Base-by-base conservation (phyloP, 2,797 vertebrate species). In the Gila robusta region DNA sequence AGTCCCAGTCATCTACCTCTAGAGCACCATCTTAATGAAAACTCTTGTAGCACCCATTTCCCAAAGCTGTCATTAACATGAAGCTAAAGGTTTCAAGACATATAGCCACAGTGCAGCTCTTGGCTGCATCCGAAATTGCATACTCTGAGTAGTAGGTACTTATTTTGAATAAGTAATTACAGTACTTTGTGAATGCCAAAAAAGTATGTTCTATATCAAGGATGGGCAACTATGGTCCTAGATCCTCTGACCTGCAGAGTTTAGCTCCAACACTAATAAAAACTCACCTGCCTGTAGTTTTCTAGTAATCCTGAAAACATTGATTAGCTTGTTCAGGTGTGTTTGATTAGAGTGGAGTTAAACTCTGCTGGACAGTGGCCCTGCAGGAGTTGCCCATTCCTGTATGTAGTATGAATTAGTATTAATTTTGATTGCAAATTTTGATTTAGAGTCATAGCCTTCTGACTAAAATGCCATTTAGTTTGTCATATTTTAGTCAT, bases 21-120 rank as follows among this genome's bases (percentile, higher is more conserved):
- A 84, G 67, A 82, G 77, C 77, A 32, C 89, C 86, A 90, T 81
- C 86, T 86, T 84, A 81, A 89, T 87, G 86, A 86, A 78, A 54
- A 82, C 49, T 44, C 19, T 32, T 85, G 52, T 54, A 62, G 49
- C 76, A n/a, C 76, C 39, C 52, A 79, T 85, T 72, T 85, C 76
- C 74, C 35, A 66, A 35, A 67, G 64, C 49, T 78, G 10, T 47
- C 16, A 54, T 84, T 84, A 78, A 78, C 37, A 21, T 41, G 11
- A 49, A 35, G 44, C 72, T 74, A 37, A 49, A 66, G 14, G 72
- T 67, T 26, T 49, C 14, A 54, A 78, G 26, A 59, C n/a, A 17
- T 28, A 54, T 39, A 35, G 83, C 19, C 1, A n/a, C 41, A 14
- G 62, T 32, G 62, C 19, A 81, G 54, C 73, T 52, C 21, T 77